Evolutionary conservation across 2,113 vertebrate genomes (phyloP), one percentile per base, ranked within the genome.

Genomic region (Calyptommatus sinebrachiatus): DNA sequence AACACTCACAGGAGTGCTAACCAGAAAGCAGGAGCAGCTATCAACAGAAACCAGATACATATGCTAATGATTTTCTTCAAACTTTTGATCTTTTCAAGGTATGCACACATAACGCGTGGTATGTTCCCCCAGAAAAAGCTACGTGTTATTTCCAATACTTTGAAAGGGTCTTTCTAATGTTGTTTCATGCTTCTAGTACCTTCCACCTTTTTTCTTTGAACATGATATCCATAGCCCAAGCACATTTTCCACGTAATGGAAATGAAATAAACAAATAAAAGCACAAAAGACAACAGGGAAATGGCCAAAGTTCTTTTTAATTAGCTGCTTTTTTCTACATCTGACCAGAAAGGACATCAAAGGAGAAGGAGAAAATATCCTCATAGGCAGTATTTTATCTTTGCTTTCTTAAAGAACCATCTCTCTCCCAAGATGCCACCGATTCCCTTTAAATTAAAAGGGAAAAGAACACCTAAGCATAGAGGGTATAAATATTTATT

Each of bases 401-500:
- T 2, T 0, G 79, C 77, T 78, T 88, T 89, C 71, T 76, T 80
- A 85, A 67, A 87, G 72, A 86, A 87, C 73, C 14, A 82, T 65
- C 45, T 76, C 66, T 74, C 46, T 86, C 76, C 16, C 82, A 18
- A 86, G 84, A 90, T 84, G 77, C 24, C 78, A 83, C 60, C 90
- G 84, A 84, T 84, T 72, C 16, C 29, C 82, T 88, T 79, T 81
- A 88, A 83, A 88, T 88, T 80, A 87, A 82, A 86, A 31, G 83
- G 9, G 60, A 90, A 90, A 90, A 73, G 87, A 87, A 90, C 87
- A 66, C n/a, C 86, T 81, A 88, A 88, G 86, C 29, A 21, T 71
- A 85, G 79, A 79, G 28, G 79, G 82, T 67, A 83, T 80, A 89
- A 90, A 90, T 91, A 90, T 87, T 88, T 85, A 86, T 89, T 80